These are phyloP conservation scores for Hoplodrina ambigua DNA, from an alignment of 2,888 invertebrate species.

Conservation along the genomic window DNA sequence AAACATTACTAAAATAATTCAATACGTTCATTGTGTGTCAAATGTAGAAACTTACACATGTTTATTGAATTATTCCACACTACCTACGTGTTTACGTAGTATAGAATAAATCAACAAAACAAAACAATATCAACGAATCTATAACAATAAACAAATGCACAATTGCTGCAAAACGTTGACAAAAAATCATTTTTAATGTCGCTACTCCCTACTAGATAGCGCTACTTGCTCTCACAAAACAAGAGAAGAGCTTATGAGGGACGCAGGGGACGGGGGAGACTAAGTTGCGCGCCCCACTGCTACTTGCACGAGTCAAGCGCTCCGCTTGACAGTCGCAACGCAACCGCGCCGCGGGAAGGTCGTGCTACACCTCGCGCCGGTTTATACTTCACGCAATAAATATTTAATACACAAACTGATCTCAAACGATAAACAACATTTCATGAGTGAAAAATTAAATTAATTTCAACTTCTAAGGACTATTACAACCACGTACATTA, in stretches of 20 bases:
- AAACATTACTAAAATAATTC: too few species aligned
- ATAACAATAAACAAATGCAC: neutral
- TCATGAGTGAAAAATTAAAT: slow-evolving; percentile 76
- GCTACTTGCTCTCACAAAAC: slow-evolving; percentile 68
- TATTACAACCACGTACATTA: slow-evolving; percentile 62
- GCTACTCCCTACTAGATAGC: slow-evolving; percentile 82
- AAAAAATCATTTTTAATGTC: slow-evolving; percentile 12
- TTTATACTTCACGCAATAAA: slow-evolving; percentile 84
- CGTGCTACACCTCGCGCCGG: slow-evolving; percentile 78
- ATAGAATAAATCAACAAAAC: too few species aligned
- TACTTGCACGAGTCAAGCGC: slow-evolving; percentile 84
- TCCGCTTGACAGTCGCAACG: slow-evolving; percentile 86
- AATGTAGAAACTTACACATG: too few species aligned
- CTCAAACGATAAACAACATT: slow-evolving; percentile 73
- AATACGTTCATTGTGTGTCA: too few species aligned
- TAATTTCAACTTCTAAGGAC: slow-evolving; percentile 68
- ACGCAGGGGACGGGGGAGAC: slow-evolving; percentile 75
- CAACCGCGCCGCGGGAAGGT: slow-evolving; percentile 82
- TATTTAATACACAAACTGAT: slow-evolving; percentile 85
- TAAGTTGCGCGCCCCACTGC: slow-evolving; percentile 85
- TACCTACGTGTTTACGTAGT: too few species aligned
- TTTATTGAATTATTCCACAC: too few species aligned
- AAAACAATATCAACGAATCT: neutral
- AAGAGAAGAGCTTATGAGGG: slow-evolving; percentile 75
- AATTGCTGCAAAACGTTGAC: neutral